Percentiles rank a stretch among this genome's conserved stretches.
Evolutionary conservation across 2,797 vertebrate genomes (phyloP).

Genomic region (Pelochelys cantorii): DNA sequence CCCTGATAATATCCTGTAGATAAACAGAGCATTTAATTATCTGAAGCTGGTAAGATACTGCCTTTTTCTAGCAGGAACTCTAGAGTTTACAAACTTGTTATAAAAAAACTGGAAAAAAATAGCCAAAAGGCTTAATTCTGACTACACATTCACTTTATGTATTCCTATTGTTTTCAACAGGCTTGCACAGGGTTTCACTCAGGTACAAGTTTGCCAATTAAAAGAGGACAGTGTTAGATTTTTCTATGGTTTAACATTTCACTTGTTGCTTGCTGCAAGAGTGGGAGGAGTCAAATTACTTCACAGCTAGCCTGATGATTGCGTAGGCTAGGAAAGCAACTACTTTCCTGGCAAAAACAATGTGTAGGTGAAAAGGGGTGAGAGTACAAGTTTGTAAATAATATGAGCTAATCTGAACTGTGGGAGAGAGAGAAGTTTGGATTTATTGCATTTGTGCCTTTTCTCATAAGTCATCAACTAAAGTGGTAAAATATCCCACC

Average conservation of each 20-base stretch:
- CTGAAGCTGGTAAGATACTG: not conserved
- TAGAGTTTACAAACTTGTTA: not conserved
- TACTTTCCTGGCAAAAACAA: not conserved
- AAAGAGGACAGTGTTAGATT: not conserved
- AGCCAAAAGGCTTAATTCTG: not conserved
- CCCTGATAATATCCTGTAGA: not conserved
- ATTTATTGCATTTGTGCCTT: not conserved
- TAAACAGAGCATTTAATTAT: not conserved
- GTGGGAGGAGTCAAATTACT: not conserved
- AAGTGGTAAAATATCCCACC: too few species aligned
- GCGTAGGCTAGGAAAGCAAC: not conserved
- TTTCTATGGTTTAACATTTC: not conserved
- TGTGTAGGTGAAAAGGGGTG: not conserved
- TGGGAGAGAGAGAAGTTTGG: not conserved
- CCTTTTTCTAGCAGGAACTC: too few species aligned
- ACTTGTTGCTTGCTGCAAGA: not conserved
- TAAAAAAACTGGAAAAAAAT: not conserved
- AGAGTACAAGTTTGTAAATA: not conserved
- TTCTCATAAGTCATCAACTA: not conserved
- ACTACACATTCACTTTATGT: not conserved
- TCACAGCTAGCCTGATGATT: not conserved
- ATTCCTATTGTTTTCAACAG: not conserved
- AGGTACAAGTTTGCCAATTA: not conserved
- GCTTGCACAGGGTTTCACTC: not conserved
- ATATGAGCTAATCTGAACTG: not conserved